A percentile compares a stretch with the other conserved stretches of the same genome.
phyloP scores from a whole-genome alignment of 2,797 vertebrate species.

The Paguma larvata region DNA sequence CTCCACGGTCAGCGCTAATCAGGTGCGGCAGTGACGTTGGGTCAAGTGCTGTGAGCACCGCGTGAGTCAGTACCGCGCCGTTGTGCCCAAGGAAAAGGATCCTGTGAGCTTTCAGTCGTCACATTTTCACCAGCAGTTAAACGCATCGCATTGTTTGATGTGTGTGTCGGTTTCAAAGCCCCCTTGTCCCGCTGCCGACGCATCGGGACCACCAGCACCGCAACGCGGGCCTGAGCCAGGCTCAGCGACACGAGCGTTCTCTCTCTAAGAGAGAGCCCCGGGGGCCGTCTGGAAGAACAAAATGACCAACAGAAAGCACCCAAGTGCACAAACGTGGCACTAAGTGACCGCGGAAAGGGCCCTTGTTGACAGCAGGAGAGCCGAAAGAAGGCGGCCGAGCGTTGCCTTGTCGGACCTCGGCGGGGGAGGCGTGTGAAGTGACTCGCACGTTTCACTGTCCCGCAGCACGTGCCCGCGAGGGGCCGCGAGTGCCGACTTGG shows the following conservation, averaged over 20 bases:
- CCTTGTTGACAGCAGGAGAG: neutral
- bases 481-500: neutral
- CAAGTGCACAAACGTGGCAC: neutral
- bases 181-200: neutral
- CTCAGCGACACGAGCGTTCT: neutral
- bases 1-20: neutral
- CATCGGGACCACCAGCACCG: neutral
- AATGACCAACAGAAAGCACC: neutral
- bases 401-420: neutral
- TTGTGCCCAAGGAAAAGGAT: neutral
- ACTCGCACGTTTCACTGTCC: neutral
- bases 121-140: neutral
- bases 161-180: neutral
- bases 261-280: neutral
- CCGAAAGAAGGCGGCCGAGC: neutral
- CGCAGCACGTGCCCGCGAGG: no score
- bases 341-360: neutral
- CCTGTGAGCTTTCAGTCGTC: neutral
- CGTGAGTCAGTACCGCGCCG: neutral
- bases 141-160: neutral
- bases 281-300: neutral
- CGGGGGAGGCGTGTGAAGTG: neutral
- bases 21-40: neutral
- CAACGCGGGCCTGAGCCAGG: neutral
- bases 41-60: neutral